These are phyloP conservation scores for Platysternon megacephalum DNA, from an alignment of 2,113 vertebrate species.

Conservation along the genomic window DNA sequence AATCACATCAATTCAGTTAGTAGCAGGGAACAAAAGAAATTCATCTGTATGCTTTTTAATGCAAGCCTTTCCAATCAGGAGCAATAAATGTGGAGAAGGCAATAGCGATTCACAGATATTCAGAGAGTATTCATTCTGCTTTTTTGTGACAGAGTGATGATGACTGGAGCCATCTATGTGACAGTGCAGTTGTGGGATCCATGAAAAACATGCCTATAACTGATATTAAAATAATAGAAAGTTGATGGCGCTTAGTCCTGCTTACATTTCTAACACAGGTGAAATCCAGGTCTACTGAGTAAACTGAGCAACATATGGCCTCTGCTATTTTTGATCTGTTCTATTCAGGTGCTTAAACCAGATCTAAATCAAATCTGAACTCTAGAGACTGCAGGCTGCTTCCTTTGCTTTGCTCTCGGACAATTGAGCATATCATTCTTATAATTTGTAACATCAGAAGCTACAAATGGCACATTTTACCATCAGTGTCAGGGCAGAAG, in stretches of 20 bases:
- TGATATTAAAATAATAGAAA: background rate
- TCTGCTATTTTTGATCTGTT: background rate
- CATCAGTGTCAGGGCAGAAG: background rate
- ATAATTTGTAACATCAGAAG: background rate
- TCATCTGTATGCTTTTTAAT: background rate
- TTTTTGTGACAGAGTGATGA: background rate
- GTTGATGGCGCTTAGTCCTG: background rate
- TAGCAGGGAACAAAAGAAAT: background rate
- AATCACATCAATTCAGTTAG: background rate
- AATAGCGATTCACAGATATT: background rate
- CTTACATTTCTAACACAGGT: background rate
- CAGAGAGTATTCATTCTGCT: background rate
- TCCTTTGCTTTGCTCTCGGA: background rate
- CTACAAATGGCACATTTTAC: background rate
- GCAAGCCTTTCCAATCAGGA: background rate
- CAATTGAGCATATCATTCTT: background rate
- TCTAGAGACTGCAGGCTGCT: background rate
- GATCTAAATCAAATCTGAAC: background rate
- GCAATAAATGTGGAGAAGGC: background rate
- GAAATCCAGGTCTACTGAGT: background rate
- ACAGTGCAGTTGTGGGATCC: background rate
- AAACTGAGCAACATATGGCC: background rate
- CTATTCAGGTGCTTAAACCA: background rate
- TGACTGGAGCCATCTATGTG: background rate
- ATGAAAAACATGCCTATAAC: background rate